A percentile compares a stretch with the other conserved stretches of the same genome.
These are phyloP conservation scores for Apostichopus leukothele DNA, from an alignment of 53 echinoderm and acorn worm species.

Conservation along the genomic window DNA sequence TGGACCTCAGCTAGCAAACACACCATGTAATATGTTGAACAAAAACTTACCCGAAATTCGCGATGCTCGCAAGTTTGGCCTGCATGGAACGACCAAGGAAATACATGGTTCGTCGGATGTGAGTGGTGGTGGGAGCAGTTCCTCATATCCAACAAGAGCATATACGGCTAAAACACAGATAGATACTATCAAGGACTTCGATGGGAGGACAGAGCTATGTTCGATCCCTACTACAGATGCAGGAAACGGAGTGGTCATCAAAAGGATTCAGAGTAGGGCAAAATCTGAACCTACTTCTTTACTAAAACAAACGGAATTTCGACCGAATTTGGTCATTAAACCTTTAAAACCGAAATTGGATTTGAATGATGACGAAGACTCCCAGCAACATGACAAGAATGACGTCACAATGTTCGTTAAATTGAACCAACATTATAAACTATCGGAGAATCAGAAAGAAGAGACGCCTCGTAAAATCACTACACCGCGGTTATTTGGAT, in stretches of 20 bases:
- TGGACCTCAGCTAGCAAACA: slow-evolving; percentile 23
- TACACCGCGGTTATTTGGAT: slow-evolving; percentile 19
- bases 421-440: neutral
- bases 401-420: slow-evolving; percentile 7
- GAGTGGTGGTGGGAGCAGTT: neutral
- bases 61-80: neutral
- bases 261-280: slow-evolving; percentile 10
- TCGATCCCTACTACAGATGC: neutral
- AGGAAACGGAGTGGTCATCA: neutral
- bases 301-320: slow-evolving; percentile 12
- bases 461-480: slow-evolving; percentile 2
- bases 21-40: neutral
- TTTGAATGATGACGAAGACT: neutral
- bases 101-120: slow-evolving; percentile 28
- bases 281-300: slow-evolving; percentile 12
- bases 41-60: slow-evolving; percentile 6
- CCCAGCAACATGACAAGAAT: neutral
- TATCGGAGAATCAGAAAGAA: slow-evolving; percentile 1
- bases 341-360: slow-evolving; percentile 22
- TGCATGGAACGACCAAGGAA: slow-evolving; percentile 18
- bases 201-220: neutral
- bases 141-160: neutral
- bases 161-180: slow-evolving; percentile 18
- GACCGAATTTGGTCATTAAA: slow-evolving; percentile 21
- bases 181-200: neutral